Evolutionary conservation across 1,140 invertebrate genomes (phyloP).

Genomic region (Papilio helenus): DNA sequence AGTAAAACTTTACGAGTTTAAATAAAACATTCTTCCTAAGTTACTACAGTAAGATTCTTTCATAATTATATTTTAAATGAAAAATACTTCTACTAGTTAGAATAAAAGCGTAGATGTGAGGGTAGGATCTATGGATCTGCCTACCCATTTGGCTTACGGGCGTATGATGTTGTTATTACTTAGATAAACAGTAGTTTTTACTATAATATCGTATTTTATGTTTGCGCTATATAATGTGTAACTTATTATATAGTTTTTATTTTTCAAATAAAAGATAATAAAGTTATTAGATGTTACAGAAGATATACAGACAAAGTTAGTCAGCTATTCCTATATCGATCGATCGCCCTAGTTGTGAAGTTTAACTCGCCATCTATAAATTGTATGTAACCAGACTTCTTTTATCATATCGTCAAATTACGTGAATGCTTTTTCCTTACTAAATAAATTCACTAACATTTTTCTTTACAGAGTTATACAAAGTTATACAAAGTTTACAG

Average conservation of each 20-base stretch:
- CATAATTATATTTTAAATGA: no score
- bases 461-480: neutral
- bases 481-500: neutral
- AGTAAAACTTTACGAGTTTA: no score
- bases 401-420: constrained; percentile 11
- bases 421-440: neutral
- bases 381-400: constrained; percentile 4
- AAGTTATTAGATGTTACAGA: neutral
- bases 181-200: neutral
- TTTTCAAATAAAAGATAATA: neutral
- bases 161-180: no score
- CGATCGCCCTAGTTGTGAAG: constrained; percentile 23
- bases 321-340: constrained; percentile 7
- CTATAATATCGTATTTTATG: neutral
- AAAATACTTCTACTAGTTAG: no score
- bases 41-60: no score
- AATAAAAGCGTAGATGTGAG: no score
- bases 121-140: no score
- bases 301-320: neutral
- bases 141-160: no score
- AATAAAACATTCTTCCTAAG: no score
- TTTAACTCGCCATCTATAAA: constrained; percentile 6
- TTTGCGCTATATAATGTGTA: neutral
- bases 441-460: neutral
- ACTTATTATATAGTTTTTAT: neutral